A percentile compares a stretch with the other conserved stretches of the same genome.
phyloP scores from a whole-genome alignment of 1,140 invertebrate species.

The Trachymyrmex cornetzi region DNA sequence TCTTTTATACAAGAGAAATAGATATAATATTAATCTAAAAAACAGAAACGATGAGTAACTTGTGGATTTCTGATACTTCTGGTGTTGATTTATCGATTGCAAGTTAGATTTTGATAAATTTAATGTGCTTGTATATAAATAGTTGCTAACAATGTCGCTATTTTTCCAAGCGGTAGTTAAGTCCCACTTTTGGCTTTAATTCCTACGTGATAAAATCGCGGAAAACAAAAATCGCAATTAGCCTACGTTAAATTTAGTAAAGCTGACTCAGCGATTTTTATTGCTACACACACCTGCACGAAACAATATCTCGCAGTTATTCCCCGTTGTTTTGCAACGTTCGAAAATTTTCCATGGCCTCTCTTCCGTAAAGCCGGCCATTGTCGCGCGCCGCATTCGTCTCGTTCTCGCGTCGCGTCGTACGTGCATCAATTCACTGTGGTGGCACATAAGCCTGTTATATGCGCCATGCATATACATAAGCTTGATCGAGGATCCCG shows the following conservation, averaged over 20 bases:
- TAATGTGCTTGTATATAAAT: background rate
- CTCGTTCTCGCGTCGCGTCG: constrained; percentile 14
- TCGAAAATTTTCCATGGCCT: constrained; percentile 63
- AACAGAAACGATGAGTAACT: too few relatives aligned
- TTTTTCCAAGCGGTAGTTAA: background rate
- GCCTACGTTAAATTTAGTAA: background rate
- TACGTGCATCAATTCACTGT: constrained; percentile 66
- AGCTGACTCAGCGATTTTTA: constrained; percentile 24
- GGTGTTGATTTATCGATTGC: background rate
- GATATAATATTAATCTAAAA: too few relatives aligned
- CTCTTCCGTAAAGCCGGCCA: background rate
- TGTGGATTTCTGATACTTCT: too few relatives aligned
- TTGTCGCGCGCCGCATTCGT: constrained; percentile 37
- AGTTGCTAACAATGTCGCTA: background rate
- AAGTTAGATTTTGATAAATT: background rate
- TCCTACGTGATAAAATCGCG: background rate
- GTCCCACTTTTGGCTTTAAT: background rate
- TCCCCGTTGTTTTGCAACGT: constrained; percentile 25
- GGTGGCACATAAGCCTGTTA: constrained; percentile 60
- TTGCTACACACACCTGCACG: background rate
- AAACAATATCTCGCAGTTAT: constrained; percentile 17
- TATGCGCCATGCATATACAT: constrained; percentile 66
- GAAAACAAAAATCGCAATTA: constrained; percentile 9
- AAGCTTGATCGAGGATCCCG: constrained; percentile 39
- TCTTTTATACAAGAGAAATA: too few relatives aligned